Percentiles rank a stretch among this genome's conserved stretches.
Conservation (phyloP, 1,140 invertebrate species). For the Lucilia cuprina region DNA sequence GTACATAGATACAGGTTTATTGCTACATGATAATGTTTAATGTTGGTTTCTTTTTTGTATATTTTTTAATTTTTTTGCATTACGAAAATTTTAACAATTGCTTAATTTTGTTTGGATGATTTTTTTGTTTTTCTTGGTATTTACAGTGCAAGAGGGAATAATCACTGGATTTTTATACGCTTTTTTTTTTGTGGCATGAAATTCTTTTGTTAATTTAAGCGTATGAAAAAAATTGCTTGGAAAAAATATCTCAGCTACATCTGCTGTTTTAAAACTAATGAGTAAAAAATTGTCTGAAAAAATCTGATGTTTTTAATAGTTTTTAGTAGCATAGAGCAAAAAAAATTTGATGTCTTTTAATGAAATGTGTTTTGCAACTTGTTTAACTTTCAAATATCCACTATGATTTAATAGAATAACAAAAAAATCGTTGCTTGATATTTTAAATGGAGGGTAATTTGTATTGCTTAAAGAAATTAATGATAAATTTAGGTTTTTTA, state of each 20-base stretch:
- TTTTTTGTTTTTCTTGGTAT: constrained; percentile 6
- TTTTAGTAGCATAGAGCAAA: too few relatives aligned
- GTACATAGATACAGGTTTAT: constrained; percentile 6
- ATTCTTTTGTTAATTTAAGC: background rate
- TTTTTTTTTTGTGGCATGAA: background rate
- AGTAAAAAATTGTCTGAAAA: background rate
- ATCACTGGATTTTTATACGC: background rate
- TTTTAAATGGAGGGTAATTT: too few relatives aligned
- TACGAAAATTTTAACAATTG: constrained; percentile 32
- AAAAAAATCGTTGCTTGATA: too few relatives aligned
- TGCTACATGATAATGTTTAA: constrained; percentile 29
- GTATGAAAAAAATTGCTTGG: background rate
- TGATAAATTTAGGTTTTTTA: too few relatives aligned
- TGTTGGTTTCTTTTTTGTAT: background rate
- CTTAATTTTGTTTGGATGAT: constrained; percentile 2
- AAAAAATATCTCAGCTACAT: background rate
- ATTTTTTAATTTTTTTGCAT: constrained; percentile 19
- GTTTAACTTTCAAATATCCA: too few relatives aligned
- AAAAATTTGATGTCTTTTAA: too few relatives aligned
- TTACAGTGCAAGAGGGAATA: background rate
- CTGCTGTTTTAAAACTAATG: background rate
- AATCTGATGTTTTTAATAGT: background rate
- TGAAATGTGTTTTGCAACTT: too few relatives aligned
- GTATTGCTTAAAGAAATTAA: too few relatives aligned
- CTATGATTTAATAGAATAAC: too few relatives aligned